Conservation (phyloP, 2,888 invertebrate species). For the Tanypteryx hageni region DNA sequence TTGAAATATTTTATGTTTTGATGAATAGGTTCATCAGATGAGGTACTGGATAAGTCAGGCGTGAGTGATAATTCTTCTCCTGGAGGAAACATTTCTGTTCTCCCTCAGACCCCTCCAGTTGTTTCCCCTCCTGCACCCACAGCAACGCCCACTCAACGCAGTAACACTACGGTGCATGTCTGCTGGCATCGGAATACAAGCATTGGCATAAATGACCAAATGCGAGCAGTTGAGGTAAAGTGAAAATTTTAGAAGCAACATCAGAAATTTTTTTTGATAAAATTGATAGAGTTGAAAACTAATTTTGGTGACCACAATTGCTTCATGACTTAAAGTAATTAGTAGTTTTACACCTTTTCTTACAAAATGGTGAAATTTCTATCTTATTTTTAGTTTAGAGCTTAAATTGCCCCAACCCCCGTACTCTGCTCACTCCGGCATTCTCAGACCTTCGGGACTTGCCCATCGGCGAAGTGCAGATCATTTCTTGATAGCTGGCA, state of each 20-base stretch:
- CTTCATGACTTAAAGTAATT: slow-evolving; percentile 21
- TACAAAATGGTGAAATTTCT: too few species aligned
- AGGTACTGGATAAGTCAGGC: slow-evolving; percentile 81
- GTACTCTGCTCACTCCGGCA: too few species aligned
- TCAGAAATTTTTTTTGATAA: not conserved
- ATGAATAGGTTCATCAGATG: slow-evolving; percentile 82
- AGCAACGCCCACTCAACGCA: slow-evolving; percentile 79
- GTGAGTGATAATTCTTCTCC: slow-evolving; percentile 67
- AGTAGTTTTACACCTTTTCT: not conserved
- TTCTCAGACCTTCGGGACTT: too few species aligned
- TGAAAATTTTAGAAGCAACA: not conserved
- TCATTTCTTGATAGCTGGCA: too few species aligned
- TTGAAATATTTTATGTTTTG: too few species aligned
- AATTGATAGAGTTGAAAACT: not conserved
- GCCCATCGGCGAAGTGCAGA: too few species aligned
- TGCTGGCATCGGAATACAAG: slow-evolving; percentile 97
- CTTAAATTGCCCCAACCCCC: too few species aligned
- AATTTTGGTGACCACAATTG: not conserved
- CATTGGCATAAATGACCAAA: slow-evolving; percentile 86
- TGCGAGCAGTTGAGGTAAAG: slow-evolving; percentile 83
- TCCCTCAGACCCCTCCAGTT: not conserved
- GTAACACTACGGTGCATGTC: slow-evolving; percentile 93
- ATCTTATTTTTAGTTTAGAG: too few species aligned
- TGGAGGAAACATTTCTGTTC: not conserved
- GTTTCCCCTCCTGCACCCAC: slow-evolving; percentile 45